Conservation (phyloP, 2,113 vertebrate genomes). For the Hippocampus barbouri region DNA sequence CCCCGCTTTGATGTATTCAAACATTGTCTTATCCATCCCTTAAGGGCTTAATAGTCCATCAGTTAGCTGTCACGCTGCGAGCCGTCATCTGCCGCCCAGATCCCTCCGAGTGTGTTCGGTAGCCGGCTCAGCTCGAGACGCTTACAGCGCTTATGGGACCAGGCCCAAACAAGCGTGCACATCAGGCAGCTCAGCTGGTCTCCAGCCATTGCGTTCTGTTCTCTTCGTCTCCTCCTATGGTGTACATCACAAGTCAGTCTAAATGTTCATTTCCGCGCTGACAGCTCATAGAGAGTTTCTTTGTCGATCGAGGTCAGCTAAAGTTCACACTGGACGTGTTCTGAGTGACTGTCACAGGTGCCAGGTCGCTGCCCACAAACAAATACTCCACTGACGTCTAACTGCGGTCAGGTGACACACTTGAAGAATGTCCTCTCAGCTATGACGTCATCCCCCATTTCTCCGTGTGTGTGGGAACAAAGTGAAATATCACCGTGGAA, state of each 20-base stretch:
- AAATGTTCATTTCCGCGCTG: constrained; percentile 46
- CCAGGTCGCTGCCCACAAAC: constrained; percentile 1
- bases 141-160: constrained; percentile 47
- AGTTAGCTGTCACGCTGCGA: constrained; percentile 22
- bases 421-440: constrained; percentile 9
- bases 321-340: constrained; percentile 27
- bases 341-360: constrained; percentile 15
- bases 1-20: background rate
- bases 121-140: constrained; percentile 45
- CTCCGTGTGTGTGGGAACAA: constrained; percentile 37
- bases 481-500: constrained; percentile 26
- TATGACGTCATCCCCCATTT: constrained; percentile 13
- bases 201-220: constrained; percentile 41
- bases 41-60: constrained; percentile 21
- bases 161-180: constrained; percentile 53
- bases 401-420: constrained; percentile 11
- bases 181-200: constrained; percentile 63
- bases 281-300: constrained; percentile 26
- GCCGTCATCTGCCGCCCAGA: constrained; percentile 65
- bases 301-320: constrained; percentile 39
- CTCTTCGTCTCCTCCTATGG: constrained; percentile 17
- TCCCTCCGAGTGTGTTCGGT: constrained; percentile 48
- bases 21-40: constrained; percentile 3
- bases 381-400: constrained; percentile 11
- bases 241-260: constrained; percentile 40